Evolutionary conservation across 64 coral and sea anemone genomes (phyloP), one percentile per base, ranked within the genome.

Genomic region (Montipora foliosa): DNA sequence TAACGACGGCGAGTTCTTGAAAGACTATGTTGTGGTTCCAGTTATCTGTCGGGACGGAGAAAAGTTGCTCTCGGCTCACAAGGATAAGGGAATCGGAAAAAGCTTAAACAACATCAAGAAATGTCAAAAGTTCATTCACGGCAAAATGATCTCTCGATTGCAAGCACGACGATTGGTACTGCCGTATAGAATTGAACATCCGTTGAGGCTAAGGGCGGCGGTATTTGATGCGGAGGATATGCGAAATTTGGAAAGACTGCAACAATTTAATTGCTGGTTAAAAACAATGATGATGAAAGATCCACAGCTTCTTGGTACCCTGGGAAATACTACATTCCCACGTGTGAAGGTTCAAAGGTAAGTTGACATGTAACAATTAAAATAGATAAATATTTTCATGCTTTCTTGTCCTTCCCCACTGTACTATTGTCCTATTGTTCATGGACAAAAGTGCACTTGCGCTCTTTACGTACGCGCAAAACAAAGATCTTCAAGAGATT

Each of bases 311-410:
- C 47, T 86, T 17, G 19, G 82, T 11, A 86, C 45, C 16, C 25
- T 47, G 82, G 44, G 66, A 72, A 86, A 51, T 49, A 71, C 68
- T 50, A 47, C 45, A 71, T 16, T 45, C 47, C 17, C 47, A 5
- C 82, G 82, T 10, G 64, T 14, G 16, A 86, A 72, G 14, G 82
- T 70, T 19, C 68, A 72, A 49, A 86, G 82, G 82, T 86, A 22
- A 44, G 47, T 61, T 20, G 37, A 37, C 37, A 37, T 37, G 2
- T 37, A 37, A 37, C 37, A 37, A 2, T 37, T 2, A 37, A 37
- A 37, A 37, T 37, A 37, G 0, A 37, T 37, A 37, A 37, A 37
- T 37, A 37, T 37, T 37, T 37, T 37, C 1, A 37, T 37, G 37
- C 37, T 2, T 37, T 37, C 37, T 37, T 37, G 37, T 37, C 2